Base-by-base conservation (phyloP, 2,797 vertebrate genomes). In the Furcifer pardalis region DNA sequence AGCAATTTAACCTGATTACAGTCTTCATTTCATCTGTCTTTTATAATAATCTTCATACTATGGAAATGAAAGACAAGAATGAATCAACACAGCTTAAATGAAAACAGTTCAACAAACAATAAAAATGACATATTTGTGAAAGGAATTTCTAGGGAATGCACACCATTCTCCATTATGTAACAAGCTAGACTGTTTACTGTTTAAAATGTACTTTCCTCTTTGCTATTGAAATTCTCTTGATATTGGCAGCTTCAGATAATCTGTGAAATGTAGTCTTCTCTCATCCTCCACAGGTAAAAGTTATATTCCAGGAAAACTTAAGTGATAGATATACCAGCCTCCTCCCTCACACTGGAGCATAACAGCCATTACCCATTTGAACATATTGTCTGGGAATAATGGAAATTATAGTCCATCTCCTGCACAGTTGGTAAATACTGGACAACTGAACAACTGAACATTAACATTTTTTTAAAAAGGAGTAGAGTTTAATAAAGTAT, bases 41-140 rank as follows among this genome's bases (percentile, higher is more conserved):
- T 91, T 85, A 23, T 87, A 88, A 69, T 35, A 9, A 42, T 42
- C 35, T 93, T 87, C 87, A 85, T 82, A 71, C 86, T 93, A 87
- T 82, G 81, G 91, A 94, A 93, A 92, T 65, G 83, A 84, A 92
- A 77, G 74, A 35, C 89, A 92, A 85, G 83, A 49, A 9, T 2
- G 1, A 21, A 85, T 89, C 73, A 84, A 92, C 72, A 89, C 77
- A 68, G 88, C 73, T 71, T 66, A 86, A 89, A 76, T 81, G 0
- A 2, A 79, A 85, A 86, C 2, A 77, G 13, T 30, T 87, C 83
- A 44, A 37, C 35, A 79, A 56, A 37, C 42, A 79, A 56, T 72
- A 81, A 32, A n/a, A 49, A 65, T 74, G 72, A n/a, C 1, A 37
- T 79, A 81, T 21, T 60, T 77, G 60, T 0, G 71, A 71, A 59